Evolutionary conservation across 1,140 invertebrate genomes (phyloP).

Genomic region (Wasmannia auropunctata): DNA sequence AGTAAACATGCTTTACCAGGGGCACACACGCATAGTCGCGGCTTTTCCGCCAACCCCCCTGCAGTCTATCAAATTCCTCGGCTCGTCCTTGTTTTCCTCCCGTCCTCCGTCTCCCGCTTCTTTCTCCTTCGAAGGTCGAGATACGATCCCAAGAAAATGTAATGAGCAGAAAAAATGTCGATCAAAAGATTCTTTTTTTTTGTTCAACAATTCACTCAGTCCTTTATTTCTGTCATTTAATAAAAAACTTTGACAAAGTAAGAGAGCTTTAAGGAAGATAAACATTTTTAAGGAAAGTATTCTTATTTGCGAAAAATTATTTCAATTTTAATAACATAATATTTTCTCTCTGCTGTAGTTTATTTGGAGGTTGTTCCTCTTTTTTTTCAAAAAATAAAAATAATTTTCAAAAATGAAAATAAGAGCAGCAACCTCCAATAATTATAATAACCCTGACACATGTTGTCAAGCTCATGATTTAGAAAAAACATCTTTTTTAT

Average conservation of each 20-base stretch:
- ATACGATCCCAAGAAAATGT: slow-evolving; percentile 14
- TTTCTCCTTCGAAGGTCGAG: neutral
- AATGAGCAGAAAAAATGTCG: slow-evolving; percentile 25
- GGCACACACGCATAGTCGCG: slow-evolving; percentile 53
- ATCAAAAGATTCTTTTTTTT: slow-evolving; percentile 3
- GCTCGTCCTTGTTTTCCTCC: neutral
- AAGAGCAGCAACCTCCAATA: too few relatives aligned
- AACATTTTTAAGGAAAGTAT: neutral
- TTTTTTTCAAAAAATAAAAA: too few relatives aligned
- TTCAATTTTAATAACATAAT: neutral
- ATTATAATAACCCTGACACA: too few relatives aligned
- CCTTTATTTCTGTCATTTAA: neutral
- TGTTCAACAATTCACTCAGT: neutral
- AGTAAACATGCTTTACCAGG: slow-evolving; percentile 75
- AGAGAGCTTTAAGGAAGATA: too few relatives aligned
- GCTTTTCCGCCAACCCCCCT: slow-evolving; percentile 9
- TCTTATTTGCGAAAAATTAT: neutral
- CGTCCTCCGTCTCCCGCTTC: neutral
- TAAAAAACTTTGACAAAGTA: neutral
- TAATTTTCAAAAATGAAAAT: too few relatives aligned
- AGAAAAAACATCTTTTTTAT: neutral
- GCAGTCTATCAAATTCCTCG: slow-evolving; percentile 65
- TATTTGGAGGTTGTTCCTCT: too few relatives aligned
- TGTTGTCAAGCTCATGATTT: too few relatives aligned
- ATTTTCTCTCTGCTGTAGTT: too few relatives aligned